Evolutionary conservation across 2,113 vertebrate genomes (phyloP), one percentile per base, ranked within the genome.

Genomic region (Antigone vipio): DNA sequence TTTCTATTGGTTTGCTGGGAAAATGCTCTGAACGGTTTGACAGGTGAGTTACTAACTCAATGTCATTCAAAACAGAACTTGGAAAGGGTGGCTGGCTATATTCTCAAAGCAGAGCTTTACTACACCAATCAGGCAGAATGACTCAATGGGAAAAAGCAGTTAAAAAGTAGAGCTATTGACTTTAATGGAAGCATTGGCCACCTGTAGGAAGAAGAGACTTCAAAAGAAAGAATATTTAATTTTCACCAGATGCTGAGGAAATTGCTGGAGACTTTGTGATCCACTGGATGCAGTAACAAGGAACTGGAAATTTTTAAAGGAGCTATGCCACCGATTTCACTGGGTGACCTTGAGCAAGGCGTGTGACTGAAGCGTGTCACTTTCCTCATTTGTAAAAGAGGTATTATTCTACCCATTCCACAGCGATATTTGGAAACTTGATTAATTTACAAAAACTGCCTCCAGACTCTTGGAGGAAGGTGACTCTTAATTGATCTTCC

Each of bases 401-500:
- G 7, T 58, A 30, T 72, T 87, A 72, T 77, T 89, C 76, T 49
- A 81, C 52, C n/a, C 89, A 35, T 72, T 97, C 82, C 84, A 89
- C 38, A 79, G 45, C 2, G 1, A 32, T 88, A 45, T 89, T 90
- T 95, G 50, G 69, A 68, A 93, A 88, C 53, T 79, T 79, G 62
- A 92, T 95, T 96, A 95, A 96, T 88, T 92, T 95, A 87, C 67
- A 91, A 85, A 93, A 89, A 69, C 34, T 92, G 91, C 74, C 96
- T 96, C 89, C 73, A 89, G 89, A 87, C 86, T 76, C 66, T 87
- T 69, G 40, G 42, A 91, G 53, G 75, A 95, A 92, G 91, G 81
- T 95, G 94, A 95, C 84, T 92, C 66, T 93, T 87, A 94, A 96
- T 79, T 95, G 84, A 95, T 95, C 80, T 91, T 80, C 89, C 84